These are phyloP conservation scores for Neuroterus valhalla DNA, from an alignment of 1,140 invertebrate genomes.

Conservation along the genomic window DNA sequence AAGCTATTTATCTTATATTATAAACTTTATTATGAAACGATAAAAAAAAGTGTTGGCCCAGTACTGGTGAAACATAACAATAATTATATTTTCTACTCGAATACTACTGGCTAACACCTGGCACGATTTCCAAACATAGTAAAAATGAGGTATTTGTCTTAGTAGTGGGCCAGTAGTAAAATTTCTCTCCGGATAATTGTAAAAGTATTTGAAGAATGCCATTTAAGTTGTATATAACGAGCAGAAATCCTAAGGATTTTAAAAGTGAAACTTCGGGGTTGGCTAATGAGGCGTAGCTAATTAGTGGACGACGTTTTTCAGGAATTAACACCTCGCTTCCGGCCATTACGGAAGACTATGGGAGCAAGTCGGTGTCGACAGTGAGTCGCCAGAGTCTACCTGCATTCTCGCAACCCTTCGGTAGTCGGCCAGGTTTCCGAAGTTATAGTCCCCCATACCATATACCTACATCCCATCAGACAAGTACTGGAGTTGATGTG, in stretches of 20 bases:
- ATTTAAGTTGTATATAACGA: neutral
- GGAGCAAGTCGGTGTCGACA: conserved; percentile 56
- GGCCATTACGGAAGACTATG: conserved; percentile 62
- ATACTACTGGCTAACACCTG: no score
- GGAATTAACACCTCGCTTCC: conserved; percentile 48
- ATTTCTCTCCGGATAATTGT: no score
- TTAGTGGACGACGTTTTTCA: conserved; percentile 35
- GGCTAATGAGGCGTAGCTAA: conserved; percentile 10
- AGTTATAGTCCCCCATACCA: conserved; percentile 62
- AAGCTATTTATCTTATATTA: no score
- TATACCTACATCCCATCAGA: conserved; percentile 51
- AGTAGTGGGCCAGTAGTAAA: no score
- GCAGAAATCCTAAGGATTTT: neutral
- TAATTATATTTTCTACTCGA: no score
- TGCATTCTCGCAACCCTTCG: conserved; percentile 65
- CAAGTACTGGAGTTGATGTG: conserved; percentile 42
- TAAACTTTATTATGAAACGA: no score
- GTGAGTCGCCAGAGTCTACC: conserved; percentile 64
- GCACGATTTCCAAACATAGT: no score
- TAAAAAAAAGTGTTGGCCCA: no score
- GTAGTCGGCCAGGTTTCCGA: conserved; percentile 52
- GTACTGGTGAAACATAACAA: no score
- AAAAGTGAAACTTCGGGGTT: conserved; percentile 10
- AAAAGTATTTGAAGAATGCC: no score
- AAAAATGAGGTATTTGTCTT: no score